These are phyloP conservation scores for Drosophila demipolita DNA, from an alignment of 2,888 invertebrate genomes.

Conservation along the genomic window DNA sequence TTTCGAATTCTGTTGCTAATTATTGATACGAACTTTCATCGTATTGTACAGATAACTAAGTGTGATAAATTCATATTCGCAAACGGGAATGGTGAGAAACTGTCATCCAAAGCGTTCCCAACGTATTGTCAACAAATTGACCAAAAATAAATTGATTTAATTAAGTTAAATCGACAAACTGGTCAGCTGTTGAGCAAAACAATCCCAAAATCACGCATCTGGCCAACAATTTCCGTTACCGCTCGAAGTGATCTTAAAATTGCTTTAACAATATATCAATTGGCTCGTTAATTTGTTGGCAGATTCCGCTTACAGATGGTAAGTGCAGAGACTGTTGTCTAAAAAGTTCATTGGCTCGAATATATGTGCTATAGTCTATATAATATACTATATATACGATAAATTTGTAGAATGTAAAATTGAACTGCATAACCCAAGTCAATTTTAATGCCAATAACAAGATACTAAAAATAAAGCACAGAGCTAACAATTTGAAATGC, in stretches of 20 bases:
- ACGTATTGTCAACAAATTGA: constrained; percentile 22
- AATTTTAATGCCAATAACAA: not conserved
- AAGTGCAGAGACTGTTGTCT: constrained; percentile 1
- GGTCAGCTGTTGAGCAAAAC: constrained; percentile 20
- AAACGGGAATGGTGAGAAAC: constrained; percentile 36
- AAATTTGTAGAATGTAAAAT: not conserved
- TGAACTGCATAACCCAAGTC: not conserved
- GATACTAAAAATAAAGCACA: not conserved
- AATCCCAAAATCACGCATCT: constrained; percentile 28
- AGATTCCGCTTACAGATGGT: not conserved
- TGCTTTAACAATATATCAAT: constrained; percentile 19
- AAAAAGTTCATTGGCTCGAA: constrained; percentile 45
- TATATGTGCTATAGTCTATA: not conserved
- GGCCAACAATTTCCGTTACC: constrained; percentile 16
- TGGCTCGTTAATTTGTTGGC: constrained; percentile 26
- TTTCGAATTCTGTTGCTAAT: constrained; percentile 8
- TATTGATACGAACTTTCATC: constrained; percentile 1
- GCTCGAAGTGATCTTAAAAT: constrained; percentile 15
- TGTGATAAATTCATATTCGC: constrained; percentile 22
- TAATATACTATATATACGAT: not conserved
- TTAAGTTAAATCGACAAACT: constrained; percentile 22
- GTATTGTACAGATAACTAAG: constrained; percentile 14
- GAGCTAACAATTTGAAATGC: not conserved
- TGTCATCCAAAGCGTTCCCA: constrained; percentile 35
- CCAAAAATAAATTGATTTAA: constrained; percentile 35